A percentile compares a stretch with the other conserved stretches of the same genome.
Evolutionary conservation across 2,888 invertebrate genomes (phyloP).

Genomic region (Neoaliturus tenellus): DNA sequence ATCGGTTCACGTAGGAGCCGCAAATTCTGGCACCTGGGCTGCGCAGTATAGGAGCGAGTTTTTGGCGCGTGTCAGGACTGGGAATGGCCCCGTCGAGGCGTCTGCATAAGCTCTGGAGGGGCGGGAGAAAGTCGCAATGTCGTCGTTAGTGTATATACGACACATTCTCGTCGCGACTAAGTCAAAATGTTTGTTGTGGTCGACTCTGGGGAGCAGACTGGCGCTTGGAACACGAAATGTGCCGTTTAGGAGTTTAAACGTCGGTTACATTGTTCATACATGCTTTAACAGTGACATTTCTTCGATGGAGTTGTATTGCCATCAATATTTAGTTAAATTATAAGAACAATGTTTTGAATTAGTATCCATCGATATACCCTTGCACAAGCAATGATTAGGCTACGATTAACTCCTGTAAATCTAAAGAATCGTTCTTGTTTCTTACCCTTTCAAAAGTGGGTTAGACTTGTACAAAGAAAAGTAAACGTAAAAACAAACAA

Average conservation of each 20-base stretch:
- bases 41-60: slow-evolving; percentile 28
- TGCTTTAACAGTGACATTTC: too few relatives aligned
- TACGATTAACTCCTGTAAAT: too few relatives aligned
- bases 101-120: slow-evolving; percentile 20
- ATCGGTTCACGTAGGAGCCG: slow-evolving; percentile 31
- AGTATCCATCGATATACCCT: too few relatives aligned
- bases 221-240: background rate
- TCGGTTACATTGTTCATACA: background rate
- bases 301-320: too few relatives aligned
- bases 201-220: background rate
- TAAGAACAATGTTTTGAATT: too few relatives aligned
- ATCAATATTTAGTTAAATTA: too few relatives aligned
- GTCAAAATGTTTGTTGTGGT: background rate
- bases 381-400: too few relatives aligned
- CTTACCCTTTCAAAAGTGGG: too few relatives aligned
- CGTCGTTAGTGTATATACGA: slow-evolving; percentile 1
- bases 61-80: slow-evolving; percentile 26
- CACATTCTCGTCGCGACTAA: background rate
- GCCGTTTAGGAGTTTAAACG: background rate
- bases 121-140: slow-evolving; percentile 9
- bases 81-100: background rate
- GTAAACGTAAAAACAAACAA: too few relatives aligned
- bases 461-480: too few relatives aligned
- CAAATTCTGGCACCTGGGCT: background rate
- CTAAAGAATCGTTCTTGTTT: too few relatives aligned